Percentiles rank a stretch among this genome's conserved stretches.
These are phyloP conservation scores for Drosophila sproati DNA, from an alignment of 1,140 invertebrate species.

Conservation along the genomic window DNA sequence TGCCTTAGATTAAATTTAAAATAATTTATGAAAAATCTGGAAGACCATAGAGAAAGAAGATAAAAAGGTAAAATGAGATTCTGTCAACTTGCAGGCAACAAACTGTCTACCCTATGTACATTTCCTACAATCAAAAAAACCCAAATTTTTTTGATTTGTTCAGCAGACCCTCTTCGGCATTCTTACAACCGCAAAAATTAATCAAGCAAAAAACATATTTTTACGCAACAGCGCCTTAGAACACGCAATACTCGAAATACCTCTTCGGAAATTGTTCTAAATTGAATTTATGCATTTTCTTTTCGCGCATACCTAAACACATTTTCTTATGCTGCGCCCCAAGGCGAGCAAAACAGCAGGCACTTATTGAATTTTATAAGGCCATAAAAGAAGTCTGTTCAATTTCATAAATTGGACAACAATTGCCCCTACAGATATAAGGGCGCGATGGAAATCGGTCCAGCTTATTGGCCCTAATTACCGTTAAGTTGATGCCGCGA, in stretches of 20 bases:
- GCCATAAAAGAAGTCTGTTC: conserved; percentile 60
- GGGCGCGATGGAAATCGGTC: conserved; percentile 42
- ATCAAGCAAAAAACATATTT: conserved; percentile 73
- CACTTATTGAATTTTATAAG: conserved; percentile 68
- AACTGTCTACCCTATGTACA: no score
- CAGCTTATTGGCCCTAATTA: conserved; percentile 68
- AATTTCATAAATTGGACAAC: conserved; percentile 75
- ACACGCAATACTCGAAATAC: conserved; percentile 24
- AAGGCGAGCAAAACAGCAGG: conserved; percentile 22
- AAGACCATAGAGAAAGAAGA: no score
- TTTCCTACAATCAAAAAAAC: no score
- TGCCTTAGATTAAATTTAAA: no score
- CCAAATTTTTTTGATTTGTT: conserved; percentile 47
- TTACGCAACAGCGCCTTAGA: conserved; percentile 48
- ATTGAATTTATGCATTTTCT: conserved; percentile 67
- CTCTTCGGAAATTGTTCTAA: conserved; percentile 46
- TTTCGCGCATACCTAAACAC: not conserved
- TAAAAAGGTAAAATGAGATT: no score
- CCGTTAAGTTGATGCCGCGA: conserved; percentile 12
- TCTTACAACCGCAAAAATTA: conserved; percentile 72
- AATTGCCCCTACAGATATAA: conserved; percentile 49
- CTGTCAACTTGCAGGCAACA: no score
- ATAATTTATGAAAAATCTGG: no score
- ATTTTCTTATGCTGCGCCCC: conserved; percentile 7
- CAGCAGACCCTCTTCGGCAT: conserved; percentile 26